Conservation (phyloP, 2,888 invertebrate genomes). For the Stenoptilia bipunctidactyla region DNA sequence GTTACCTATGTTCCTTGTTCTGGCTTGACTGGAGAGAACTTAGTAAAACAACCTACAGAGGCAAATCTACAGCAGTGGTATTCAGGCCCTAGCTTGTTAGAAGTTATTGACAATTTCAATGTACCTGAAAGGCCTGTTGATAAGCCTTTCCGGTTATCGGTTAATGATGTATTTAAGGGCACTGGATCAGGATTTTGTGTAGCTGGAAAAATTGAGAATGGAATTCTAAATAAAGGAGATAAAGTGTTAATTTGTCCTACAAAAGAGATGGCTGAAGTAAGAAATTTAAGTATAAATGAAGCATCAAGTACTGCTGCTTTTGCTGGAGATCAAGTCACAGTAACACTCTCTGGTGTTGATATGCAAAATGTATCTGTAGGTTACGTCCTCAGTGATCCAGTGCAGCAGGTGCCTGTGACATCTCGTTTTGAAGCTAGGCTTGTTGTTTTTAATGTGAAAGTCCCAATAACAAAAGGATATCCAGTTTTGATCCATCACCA, state of each 20-base stretch:
- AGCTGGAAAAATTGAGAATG: slow-evolving; percentile 92
- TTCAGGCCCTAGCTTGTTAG: slow-evolving; percentile 84
- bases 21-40: slow-evolving; percentile 95
- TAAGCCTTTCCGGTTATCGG: slow-evolving; percentile 91
- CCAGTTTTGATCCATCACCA: slow-evolving; percentile 94
- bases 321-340: slow-evolving; percentile 93
- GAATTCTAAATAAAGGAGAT: slow-evolving; percentile 87
- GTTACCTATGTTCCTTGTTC: slow-evolving; percentile 95
- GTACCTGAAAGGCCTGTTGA: slow-evolving; percentile 88
- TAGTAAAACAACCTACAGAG: slow-evolving; percentile 77
- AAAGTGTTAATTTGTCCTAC: slow-evolving; percentile 89
- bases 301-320: slow-evolving; percentile 80
- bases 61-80: slow-evolving; percentile 80
- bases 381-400: slow-evolving; percentile 87
- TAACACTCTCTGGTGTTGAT: slow-evolving; percentile 86
- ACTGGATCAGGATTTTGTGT: slow-evolving; percentile 92
- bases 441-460: slow-evolving; percentile 92
- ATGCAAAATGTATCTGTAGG: slow-evolving; percentile 89
- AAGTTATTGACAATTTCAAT: slow-evolving; percentile 89
- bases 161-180: slow-evolving; percentile 96
- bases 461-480: slow-evolving; percentile 91
- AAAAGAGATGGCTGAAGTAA: slow-evolving; percentile 85
- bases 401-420: slow-evolving; percentile 84
- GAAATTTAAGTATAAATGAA: slow-evolving; percentile 83
- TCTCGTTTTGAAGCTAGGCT: slow-evolving; percentile 90